Percentiles rank a stretch among this genome's conserved stretches.
Evolutionary conservation across 2,113 vertebrate species (phyloP).

Genomic region (Camelus dromedarius): DNA sequence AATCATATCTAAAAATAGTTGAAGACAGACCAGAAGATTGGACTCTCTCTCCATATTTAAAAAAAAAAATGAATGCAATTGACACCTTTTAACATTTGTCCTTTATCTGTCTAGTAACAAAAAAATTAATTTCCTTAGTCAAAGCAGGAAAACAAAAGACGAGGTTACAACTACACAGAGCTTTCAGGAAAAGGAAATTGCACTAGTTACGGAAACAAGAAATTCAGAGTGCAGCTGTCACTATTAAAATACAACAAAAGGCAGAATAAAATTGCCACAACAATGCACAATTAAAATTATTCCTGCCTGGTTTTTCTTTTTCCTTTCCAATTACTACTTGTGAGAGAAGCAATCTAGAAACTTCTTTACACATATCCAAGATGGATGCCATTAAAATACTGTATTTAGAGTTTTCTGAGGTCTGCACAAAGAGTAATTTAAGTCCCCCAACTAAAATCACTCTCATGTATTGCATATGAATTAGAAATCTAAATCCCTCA

Average conservation of each 20-base stretch:
- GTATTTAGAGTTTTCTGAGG: slow-evolving; percentile 25
- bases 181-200: slow-evolving; percentile 45
- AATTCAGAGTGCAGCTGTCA: slow-evolving; percentile 68
- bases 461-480: slow-evolving; percentile 14
- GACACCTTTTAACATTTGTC: slow-evolving; percentile 37
- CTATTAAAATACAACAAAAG: slow-evolving; percentile 24
- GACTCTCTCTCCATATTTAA: not conserved
- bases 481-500: not conserved
- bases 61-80: slow-evolving; percentile 52
- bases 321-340: slow-evolving; percentile 60
- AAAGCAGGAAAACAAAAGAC: slow-evolving; percentile 60
- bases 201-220: slow-evolving; percentile 63
- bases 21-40: slow-evolving; percentile 35
- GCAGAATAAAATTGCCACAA: slow-evolving; percentile 43
- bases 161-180: not conserved
- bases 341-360: slow-evolving; percentile 67
- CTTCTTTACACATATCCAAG: slow-evolving; percentile 60
- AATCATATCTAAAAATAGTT: slow-evolving; percentile 66
- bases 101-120: not conserved
- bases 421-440: not conserved
- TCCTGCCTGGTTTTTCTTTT: slow-evolving; percentile 61
- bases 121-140: slow-evolving; percentile 49
- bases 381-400: not conserved
- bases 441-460: not conserved
- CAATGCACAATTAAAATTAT: slow-evolving; percentile 68